phyloP scores from a whole-genome alignment of 2,113 vertebrate species.

The Oryzias melastigma region DNA sequence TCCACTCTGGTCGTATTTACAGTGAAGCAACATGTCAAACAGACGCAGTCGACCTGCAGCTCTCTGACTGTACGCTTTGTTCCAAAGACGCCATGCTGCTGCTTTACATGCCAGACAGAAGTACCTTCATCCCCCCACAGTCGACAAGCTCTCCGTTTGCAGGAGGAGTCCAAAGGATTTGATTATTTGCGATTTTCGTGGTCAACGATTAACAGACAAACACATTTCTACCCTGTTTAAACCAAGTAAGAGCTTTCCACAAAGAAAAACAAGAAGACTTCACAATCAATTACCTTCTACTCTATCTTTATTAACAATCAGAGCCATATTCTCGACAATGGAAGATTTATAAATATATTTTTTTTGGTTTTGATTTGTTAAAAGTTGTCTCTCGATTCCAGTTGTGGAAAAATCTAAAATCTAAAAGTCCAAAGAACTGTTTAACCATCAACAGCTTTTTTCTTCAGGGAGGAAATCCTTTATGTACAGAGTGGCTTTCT shows the following conservation, averaged over 20 bases:
- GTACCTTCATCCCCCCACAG: conserved; percentile 84
- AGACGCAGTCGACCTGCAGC: conserved; percentile 73
- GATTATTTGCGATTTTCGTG: conserved; percentile 84
- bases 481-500: conserved; percentile 61
- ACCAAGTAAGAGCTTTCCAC: conserved; percentile 79
- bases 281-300: conserved; percentile 71
- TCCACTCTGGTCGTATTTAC: conserved; percentile 27
- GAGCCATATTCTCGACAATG: conserved; percentile 76
- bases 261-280: conserved; percentile 59
- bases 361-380: conserved; percentile 71
- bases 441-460: conserved; percentile 68
- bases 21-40: conserved; percentile 53
- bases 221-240: conserved; percentile 96
- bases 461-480: conserved; percentile 69
- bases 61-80: conserved; percentile 87
- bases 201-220: conserved; percentile 83
- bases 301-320: conserved; percentile 84
- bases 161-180: conserved; percentile 84
- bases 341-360: conserved; percentile 81
- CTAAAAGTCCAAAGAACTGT: conserved; percentile 60
- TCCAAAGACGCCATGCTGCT: conserved; percentile 78
- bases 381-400: conserved; percentile 77
- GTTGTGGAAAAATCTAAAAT: conserved; percentile 67
- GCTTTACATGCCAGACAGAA: conserved; percentile 48
- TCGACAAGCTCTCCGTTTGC: conserved; percentile 81